Percentiles rank a stretch among this genome's conserved stretches.
phyloP scores from a whole-genome alignment of 2,888 invertebrate species.

The Calameuta filiformis region DNA sequence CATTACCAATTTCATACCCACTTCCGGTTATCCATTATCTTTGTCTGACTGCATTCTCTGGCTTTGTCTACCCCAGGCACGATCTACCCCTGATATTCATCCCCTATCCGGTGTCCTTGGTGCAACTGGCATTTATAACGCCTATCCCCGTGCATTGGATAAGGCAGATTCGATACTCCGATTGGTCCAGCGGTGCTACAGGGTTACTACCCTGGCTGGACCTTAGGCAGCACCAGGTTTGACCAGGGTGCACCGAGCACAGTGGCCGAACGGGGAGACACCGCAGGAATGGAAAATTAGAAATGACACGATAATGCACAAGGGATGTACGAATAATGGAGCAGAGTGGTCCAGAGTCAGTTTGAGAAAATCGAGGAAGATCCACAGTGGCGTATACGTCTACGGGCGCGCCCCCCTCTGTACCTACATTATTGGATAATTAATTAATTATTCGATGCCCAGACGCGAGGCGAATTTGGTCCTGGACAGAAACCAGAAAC shows the following conservation, averaged over 20 bases:
- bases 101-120: background rate
- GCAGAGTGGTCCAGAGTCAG: background rate
- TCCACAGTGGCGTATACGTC: background rate
- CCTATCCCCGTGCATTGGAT: background rate
- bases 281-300: background rate
- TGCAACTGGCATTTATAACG: background rate
- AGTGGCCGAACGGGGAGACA: background rate
- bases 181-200: background rate
- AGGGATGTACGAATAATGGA: background rate
- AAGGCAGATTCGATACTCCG: background rate
- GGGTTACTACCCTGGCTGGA: background rate
- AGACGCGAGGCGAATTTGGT: constrained; percentile 37
- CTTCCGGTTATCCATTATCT: background rate
- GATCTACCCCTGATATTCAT: background rate
- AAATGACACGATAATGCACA: background rate
- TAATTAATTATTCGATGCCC: constrained; percentile 49
- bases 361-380: background rate
- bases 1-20: background rate
- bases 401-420: background rate
- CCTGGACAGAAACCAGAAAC: constrained; percentile 39
- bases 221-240: background rate
- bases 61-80: background rate
- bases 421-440: constrained; percentile 35
- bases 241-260: background rate
- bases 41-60: background rate